Percentiles rank a stretch among this genome's conserved stretches.
These are phyloP conservation scores for Silurus lanzhouensis DNA, from an alignment of 2,797 vertebrate genomes.

Conservation along the genomic window DNA sequence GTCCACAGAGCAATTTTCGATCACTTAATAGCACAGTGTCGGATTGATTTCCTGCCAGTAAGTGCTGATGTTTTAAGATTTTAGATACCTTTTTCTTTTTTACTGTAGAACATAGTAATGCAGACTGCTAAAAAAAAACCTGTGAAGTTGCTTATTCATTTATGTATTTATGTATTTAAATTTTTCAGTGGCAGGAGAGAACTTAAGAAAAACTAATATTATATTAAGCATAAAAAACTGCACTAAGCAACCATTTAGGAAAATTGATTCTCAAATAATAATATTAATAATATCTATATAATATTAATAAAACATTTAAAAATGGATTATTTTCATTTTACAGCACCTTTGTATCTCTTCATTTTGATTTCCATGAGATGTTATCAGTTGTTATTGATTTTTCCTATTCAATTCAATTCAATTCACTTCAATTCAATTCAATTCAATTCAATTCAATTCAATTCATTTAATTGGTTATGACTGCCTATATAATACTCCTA, in stretches of 20 bases:
- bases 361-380: not conserved
- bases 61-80: slow-evolving; percentile 5
- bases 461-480: too few species aligned
- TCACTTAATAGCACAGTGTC: slow-evolving; percentile 20
- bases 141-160: too few species aligned
- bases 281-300: too few species aligned
- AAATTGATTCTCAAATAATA: not conserved
- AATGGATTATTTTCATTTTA: not conserved
- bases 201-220: not conserved
- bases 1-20: slow-evolving; percentile 1
- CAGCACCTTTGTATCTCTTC: not conserved
- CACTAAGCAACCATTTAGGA: not conserved
- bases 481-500: not conserved
- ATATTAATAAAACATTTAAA: too few species aligned
- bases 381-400: not conserved
- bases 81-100: slow-evolving; percentile 7
- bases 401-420: not conserved
- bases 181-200: not conserved
- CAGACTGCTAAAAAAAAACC: not conserved
- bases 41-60: not conserved
- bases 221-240: not conserved
- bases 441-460: too few species aligned
- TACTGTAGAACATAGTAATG: not conserved
- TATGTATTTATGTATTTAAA: too few species aligned
- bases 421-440: not conserved